These are phyloP conservation scores for Cygnus buccinator DNA, from an alignment of 2,113 vertebrate genomes.

Conservation along the genomic window DNA sequence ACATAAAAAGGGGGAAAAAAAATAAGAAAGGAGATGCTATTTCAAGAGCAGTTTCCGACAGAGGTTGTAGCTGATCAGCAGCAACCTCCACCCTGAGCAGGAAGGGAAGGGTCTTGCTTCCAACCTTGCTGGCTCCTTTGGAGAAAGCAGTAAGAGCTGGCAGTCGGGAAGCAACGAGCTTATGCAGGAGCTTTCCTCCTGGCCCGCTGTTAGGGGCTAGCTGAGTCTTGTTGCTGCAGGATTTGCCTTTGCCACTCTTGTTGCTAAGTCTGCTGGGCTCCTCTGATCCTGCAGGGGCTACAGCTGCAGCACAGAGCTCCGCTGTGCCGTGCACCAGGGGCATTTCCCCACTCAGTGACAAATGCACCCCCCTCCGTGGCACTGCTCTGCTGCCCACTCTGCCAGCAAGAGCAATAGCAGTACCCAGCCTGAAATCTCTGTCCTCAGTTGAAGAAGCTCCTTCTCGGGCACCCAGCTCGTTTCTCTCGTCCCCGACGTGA, in stretches of 20 bases:
- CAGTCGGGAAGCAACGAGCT: neutral
- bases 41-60: neutral
- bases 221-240: neutral
- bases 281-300: neutral
- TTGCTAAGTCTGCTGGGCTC: neutral
- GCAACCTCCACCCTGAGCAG: neutral
- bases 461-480: neutral
- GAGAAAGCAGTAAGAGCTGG: neutral
- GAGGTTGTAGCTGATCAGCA: neutral
- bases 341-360: neutral
- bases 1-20: neutral
- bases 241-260: neutral
- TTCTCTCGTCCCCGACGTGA: rapidly evolving
- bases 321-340: neutral
- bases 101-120: neutral
- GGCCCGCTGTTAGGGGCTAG: neutral
- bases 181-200: neutral
- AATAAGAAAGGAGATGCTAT: neutral
- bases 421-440: neutral
- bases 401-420: neutral
- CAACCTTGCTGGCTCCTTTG: neutral
- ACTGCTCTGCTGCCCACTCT: neutral
- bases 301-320: neutral
- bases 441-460: too few species aligned
- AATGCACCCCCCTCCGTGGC: rapidly evolving